Evolutionary conservation across 2,888 invertebrate genomes (phyloP), one percentile per base, ranked within the genome.

Genomic region (Sminthurinus aureus): DNA sequence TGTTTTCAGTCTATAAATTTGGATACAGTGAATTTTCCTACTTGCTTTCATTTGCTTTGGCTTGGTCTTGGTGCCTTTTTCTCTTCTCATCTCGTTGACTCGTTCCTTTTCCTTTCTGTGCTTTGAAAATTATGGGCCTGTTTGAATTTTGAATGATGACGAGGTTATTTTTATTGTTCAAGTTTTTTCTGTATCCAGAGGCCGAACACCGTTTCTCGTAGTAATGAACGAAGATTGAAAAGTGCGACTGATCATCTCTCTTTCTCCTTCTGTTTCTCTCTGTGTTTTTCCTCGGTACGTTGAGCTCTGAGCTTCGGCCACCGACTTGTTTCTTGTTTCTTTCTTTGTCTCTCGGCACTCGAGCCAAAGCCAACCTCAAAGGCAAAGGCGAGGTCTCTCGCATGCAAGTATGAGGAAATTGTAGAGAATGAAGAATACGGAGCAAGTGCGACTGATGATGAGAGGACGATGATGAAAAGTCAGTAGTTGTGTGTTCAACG

Each of bases 161-260:
- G 76, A 69, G 82, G 64, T 77, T 82, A 77, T 82, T 82, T 82
- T 82, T 82, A 82, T 82, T 82, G 67, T 82, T 58, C 82, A 75
- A 69, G 50, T 82, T 77, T 82, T 81, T 66, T 22, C 26, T 22
- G 2, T 20, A 22, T 22, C 12, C 15, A 24, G 20, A 26, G 66
- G 26, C 66, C 78, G 66, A 78, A 64, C 66, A 51, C 58, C 76
- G 52, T 77, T 58, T 75, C 51, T 51, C 18, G 38, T 38, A 38
- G 38, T 38, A 38, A 38, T 6, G 38, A 38, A 38, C 38, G 38
- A 38, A 38, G 38, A 38, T 4, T 38, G 38, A 38, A 38, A 6
- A 38, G 38, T 38, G 38, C 38, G 38, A 38, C 38, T 38, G 38
- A 38, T n/a, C 20, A n/a, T 52, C 75, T 51, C 52, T 38, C 52